These are phyloP conservation scores for Buphagus erythrorhynchus DNA, from an alignment of 2,797 vertebrate genomes.

Conservation along the genomic window DNA sequence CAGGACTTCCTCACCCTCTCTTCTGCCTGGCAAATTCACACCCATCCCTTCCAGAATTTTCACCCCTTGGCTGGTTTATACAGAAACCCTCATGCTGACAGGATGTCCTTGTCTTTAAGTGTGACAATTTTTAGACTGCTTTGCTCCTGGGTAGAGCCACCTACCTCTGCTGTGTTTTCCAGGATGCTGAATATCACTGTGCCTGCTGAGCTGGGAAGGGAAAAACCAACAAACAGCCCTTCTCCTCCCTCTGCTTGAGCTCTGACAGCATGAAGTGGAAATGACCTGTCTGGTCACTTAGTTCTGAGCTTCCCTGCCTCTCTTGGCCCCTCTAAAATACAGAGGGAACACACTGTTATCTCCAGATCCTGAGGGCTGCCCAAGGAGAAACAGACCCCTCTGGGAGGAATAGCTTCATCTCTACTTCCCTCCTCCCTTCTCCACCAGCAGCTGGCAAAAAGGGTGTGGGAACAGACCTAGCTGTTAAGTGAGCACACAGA, in stretches of 20 bases:
- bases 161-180: neutral
- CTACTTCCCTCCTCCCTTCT: neutral
- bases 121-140: neutral
- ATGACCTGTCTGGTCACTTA: slow-evolving; percentile 6
- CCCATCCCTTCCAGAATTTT: neutral
- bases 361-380: neutral
- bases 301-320: neutral
- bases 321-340: neutral
- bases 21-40: neutral
- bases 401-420: neutral
- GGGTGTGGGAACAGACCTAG: neutral
- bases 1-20: neutral
- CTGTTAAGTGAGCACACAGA: neutral
- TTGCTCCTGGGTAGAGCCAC: neutral
- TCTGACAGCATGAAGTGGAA: neutral
- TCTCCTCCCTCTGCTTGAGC: slow-evolving; percentile 5
- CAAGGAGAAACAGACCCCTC: neutral
- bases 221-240: slow-evolving; percentile 7
- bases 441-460: neutral
- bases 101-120: neutral
- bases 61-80: neutral
- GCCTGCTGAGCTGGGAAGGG: neutral
- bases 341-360: neutral
- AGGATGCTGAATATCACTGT: neutral
- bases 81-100: neutral